phyloP scores from a whole-genome alignment of 2,888 invertebrate genomes.

The Rapana venosa region DNA sequence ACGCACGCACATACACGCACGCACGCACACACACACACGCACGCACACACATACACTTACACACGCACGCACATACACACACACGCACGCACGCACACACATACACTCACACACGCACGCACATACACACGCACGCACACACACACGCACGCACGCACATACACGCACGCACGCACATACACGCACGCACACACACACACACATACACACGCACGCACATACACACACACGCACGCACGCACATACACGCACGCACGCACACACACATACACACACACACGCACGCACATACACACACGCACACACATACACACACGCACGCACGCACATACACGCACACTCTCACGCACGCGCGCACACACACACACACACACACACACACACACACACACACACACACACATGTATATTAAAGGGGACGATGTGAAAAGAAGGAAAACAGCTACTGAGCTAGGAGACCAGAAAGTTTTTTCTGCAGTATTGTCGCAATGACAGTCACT shows the following conservation, averaged over 20 bases:
- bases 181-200: not conserved
- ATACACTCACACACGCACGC: too few relatives aligned
- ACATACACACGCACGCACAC: too few relatives aligned
- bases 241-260: not conserved
- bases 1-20: not conserved
- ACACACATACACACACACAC: not conserved
- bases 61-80: not conserved
- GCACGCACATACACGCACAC: not conserved
- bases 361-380: not conserved
- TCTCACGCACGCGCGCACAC: constrained; percentile 8
- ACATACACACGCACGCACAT: not conserved
- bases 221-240: too few relatives aligned
- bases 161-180: not conserved
- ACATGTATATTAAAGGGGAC: too few relatives aligned
- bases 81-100: not conserved
- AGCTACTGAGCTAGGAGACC: too few relatives aligned
- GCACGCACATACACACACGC: not conserved
- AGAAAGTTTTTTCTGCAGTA: too few relatives aligned
- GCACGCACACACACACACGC: not conserved
- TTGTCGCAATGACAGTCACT: too few relatives aligned
- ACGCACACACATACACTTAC: not conserved
- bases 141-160: too few relatives aligned
- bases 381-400: constrained; percentile 6
- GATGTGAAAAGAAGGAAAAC: too few relatives aligned
- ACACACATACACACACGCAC: not conserved